phyloP scores from a whole-genome alignment of 30 jellyfish, hydroid and myxozoan genomes.

The Morbakka virulenta region DNA sequence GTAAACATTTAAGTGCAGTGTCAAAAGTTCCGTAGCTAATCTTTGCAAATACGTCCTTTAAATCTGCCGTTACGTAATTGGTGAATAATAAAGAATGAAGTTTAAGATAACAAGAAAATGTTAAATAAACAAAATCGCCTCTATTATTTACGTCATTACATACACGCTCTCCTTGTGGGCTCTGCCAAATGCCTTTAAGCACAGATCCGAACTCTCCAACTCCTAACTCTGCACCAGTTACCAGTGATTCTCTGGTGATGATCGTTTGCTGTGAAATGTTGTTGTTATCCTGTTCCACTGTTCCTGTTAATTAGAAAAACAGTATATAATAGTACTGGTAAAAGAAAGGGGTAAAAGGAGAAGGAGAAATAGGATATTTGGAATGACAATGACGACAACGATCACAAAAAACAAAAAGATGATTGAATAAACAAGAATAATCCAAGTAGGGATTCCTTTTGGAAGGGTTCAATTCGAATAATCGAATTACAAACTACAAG shows the following conservation, averaged over 20 bases:
- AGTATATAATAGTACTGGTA: not conserved
- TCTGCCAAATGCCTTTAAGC: conserved; percentile 83
- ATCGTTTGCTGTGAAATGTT: conserved; percentile 65
- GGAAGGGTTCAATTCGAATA: too few species aligned
- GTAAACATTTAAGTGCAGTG: too few species aligned
- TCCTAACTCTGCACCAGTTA: conserved; percentile 86
- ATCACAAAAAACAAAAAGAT: too few species aligned
- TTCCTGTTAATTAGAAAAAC: not conserved
- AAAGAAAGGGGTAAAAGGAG: not conserved
- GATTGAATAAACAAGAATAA: too few species aligned
- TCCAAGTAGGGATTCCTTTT: too few species aligned
- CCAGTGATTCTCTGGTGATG: conserved; percentile 60
- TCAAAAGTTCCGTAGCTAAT: too few species aligned
- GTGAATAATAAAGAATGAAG: too few species aligned
- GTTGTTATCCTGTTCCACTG: conserved; percentile 48
- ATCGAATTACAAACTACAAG: too few species aligned
- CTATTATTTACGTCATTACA: conserved; percentile 37
- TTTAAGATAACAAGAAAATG: too few species aligned
- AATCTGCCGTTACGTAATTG: too few species aligned
- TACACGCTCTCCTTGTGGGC: conserved; percentile 81
- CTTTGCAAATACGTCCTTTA: too few species aligned
- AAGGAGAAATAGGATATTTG: not conserved
- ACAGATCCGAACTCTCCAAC: conserved; percentile 98
- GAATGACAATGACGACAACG: not conserved
- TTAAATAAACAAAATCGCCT: too few species aligned